These are phyloP conservation scores for Ammodytes dubius DNA, from an alignment of 2,113 vertebrate genomes.

Conservation along the genomic window DNA sequence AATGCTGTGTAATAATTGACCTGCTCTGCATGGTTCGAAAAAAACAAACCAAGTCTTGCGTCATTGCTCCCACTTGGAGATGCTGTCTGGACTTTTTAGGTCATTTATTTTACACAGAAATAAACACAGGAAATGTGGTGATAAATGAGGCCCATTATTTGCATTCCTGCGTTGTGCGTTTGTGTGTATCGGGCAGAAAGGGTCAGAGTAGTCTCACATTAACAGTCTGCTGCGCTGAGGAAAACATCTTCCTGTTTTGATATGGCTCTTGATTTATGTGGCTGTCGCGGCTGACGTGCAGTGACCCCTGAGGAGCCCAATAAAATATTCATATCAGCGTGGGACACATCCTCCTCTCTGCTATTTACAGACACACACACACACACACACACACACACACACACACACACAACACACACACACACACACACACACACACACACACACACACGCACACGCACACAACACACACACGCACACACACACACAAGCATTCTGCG, in stretches of 20 bases:
- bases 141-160: constrained; percentile 33
- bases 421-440: not conserved
- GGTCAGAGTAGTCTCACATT: constrained; percentile 31
- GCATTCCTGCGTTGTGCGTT: constrained; percentile 22
- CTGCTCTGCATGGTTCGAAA: not conserved
- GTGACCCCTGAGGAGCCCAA: constrained; percentile 56
- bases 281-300: constrained; percentile 59
- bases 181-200: constrained; percentile 16
- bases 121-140: constrained; percentile 7
- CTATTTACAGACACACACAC: constrained; percentile 16
- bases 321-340: constrained; percentile 73
- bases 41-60: not conserved
- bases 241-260: constrained; percentile 51
- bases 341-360: constrained; percentile 11
- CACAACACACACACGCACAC: no score
- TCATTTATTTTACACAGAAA: constrained; percentile 11
- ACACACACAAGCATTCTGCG: constrained; percentile 4
- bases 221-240: constrained; percentile 60
- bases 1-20: not conserved
- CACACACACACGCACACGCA: no score
- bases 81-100: not conserved
- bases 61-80: not conserved
- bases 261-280: constrained; percentile 65
- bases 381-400: not conserved
- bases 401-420: not conserved